phyloP scores from a whole-genome alignment of 1,140 invertebrate species.

The Lutraria rhynchaena region DNA sequence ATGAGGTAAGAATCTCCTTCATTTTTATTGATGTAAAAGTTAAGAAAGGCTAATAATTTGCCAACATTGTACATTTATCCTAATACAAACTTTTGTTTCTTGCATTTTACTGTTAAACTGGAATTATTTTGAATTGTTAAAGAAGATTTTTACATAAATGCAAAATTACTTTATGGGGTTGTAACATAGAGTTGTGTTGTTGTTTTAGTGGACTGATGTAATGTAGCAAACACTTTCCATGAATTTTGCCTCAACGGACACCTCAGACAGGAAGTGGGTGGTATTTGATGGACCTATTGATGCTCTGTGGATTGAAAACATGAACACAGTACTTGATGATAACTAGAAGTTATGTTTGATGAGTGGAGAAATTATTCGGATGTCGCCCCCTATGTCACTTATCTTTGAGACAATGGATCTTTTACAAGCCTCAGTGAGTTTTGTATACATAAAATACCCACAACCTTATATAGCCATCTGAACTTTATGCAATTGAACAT shows the following conservation, averaged over 20 bases:
- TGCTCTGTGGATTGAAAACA: conserved; percentile 83
- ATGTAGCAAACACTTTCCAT: conserved; percentile 84
- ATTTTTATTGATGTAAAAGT: background rate
- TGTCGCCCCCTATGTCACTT: conserved; percentile 82
- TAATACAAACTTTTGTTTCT: no score
- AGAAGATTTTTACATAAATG: no score
- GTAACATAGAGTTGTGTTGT: no score
- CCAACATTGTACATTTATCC: no score
- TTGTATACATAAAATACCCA: background rate
- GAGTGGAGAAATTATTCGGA: conserved; percentile 83
- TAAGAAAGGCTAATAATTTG: no score
- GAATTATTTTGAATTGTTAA: no score
- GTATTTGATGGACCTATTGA: conserved; percentile 83
- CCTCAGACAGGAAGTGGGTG: conserved; percentile 82
- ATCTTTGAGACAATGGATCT: conserved; percentile 83
- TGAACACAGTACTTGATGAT: conserved; percentile 84
- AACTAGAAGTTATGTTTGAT: conserved; percentile 83
- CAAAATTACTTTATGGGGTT: no score
- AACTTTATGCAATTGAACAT: no score
- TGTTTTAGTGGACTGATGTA: conserved; percentile 82
- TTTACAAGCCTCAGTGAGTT: conserved; percentile 84
- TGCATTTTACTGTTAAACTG: no score
- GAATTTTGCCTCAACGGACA: conserved; percentile 81
- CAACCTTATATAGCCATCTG: no score
- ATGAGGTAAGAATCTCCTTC: conserved; percentile 75